phyloP scores from a whole-genome alignment of 1,140 invertebrate genomes.

The Hetaerina americana region DNA sequence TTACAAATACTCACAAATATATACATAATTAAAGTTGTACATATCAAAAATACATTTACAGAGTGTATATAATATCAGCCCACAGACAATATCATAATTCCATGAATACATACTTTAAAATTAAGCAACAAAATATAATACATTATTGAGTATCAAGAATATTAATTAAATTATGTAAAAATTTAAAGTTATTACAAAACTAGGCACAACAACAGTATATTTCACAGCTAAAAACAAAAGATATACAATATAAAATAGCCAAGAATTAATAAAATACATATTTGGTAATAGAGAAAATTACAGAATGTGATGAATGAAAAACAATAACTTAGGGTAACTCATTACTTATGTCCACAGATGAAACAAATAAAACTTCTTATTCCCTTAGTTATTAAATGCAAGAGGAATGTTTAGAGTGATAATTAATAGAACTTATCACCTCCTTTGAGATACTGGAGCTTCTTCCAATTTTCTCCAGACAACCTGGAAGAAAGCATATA shows the following conservation, averaged over 20 bases:
- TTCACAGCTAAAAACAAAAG: neutral
- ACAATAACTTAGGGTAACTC: neutral
- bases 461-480: conserved; percentile 56
- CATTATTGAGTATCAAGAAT: neutral
- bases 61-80: neutral
- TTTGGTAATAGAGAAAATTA: neutral
- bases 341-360: neutral
- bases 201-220: neutral
- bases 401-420: neutral
- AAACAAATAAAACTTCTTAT: neutral
- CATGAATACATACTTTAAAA: neutral
- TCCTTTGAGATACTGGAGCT: conserved; percentile 37
- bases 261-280: neutral
- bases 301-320: neutral
- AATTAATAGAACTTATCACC: conserved; percentile 24
- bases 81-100: neutral
- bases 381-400: neutral
- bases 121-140: neutral
- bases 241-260: neutral
- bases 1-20: neutral
- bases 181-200: neutral
- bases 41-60: neutral
- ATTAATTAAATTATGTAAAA: neutral
- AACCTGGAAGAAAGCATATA: conserved; percentile 37
- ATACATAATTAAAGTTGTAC: neutral